Percentiles rank a stretch among this genome's conserved stretches.
These are phyloP conservation scores for Elaphurus davidianus DNA, from an alignment of 2,113 vertebrate species.

Conservation along the genomic window DNA sequence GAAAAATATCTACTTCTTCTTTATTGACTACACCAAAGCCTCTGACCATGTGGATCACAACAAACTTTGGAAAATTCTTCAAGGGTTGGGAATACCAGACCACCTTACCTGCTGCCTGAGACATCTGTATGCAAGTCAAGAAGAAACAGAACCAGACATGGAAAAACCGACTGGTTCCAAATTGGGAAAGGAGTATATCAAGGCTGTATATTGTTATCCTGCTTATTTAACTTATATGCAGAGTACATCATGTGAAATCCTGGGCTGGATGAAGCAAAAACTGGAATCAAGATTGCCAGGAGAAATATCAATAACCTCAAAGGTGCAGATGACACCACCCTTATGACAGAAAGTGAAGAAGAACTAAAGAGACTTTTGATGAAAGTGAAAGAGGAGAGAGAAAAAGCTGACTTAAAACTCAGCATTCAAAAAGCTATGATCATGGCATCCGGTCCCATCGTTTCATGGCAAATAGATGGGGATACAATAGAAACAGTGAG, in stretches of 20 bases:
- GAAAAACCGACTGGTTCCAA: background rate
- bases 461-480: background rate
- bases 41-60: background rate
- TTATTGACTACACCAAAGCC: background rate
- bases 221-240: background rate
- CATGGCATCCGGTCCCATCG: accelerated
- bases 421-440: background rate
- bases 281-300: background rate
- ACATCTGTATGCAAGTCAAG: background rate
- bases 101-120: background rate
- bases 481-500: background rate
- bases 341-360: background rate
- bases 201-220: background rate
- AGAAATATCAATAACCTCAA: background rate
- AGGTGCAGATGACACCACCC: background rate
- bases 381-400: background rate
- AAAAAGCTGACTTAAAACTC: background rate
- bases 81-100: background rate
- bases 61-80: background rate
- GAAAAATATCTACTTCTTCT: background rate
- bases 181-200: background rate
- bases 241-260: accelerated
- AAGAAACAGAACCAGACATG: background rate
- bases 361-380: background rate
- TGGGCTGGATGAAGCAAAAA: background rate